Base-by-base conservation (phyloP, 2,888 invertebrate genomes). In the Anthophora plumipes region DNA sequence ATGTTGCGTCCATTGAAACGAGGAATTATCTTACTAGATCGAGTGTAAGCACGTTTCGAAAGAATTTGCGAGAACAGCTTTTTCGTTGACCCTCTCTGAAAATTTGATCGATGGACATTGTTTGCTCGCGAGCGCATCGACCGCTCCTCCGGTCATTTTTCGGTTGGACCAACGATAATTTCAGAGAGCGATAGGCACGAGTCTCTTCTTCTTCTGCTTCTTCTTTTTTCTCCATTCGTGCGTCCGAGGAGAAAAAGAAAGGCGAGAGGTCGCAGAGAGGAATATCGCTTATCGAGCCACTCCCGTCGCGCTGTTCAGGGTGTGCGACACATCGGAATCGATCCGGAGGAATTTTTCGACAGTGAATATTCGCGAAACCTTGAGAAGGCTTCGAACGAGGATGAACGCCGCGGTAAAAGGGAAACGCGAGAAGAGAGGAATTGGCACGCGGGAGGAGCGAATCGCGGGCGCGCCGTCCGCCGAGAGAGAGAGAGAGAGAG, bases 271-370 rank as follows among this genome's bases (percentile, higher is more conserved):
- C 74, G 43, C 50, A 31, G 31, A 31, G 31, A 5, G 17, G 52
- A 31, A 39, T n/a, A n/a, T 37, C 50, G 55, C 12, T 70, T 70
- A 70, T 70, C 70, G 41, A 7, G 14, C 3, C 20, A 1, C 3
- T n/a, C 22, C 9, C n/a, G 70, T 14, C 39, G 11, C 68, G 11
- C 14, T 25, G 20, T 2, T 3, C 14, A 4, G 2, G 31, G 31
- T 31, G 31, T 31, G 31, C 31, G 17, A 41, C 22, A 14, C 14
- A 7, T 14, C 25, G 4, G 48, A 12, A 52, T 41, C 22, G 70
- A 20, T 61, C 25, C 41, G 25, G 60, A 52, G n/a, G n/a, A 22
- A 39, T 22, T 0, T 7, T 4, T 6, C 48, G 8, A n/a, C n/a
- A 43, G 0, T 20, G 31, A 14, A 14, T n/a, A n/a, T 37, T n/a